These are phyloP conservation scores for Girardia tigrina DNA, from an alignment of 2,888 invertebrate genomes.

Conservation along the genomic window DNA sequence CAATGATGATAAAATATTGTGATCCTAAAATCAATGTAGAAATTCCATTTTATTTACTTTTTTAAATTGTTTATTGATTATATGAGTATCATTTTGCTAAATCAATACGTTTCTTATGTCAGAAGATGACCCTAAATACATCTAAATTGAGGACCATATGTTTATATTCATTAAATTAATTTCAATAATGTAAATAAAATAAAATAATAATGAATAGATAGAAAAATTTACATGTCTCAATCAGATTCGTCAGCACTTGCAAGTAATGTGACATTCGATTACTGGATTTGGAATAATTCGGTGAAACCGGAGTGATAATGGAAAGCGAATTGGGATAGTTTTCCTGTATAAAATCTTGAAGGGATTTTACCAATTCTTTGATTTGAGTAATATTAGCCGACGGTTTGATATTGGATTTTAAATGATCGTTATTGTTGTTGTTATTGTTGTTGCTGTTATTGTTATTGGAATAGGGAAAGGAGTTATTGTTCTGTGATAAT, in stretches of 20 bases:
- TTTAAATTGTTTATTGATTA: too few relatives aligned
- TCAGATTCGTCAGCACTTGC: background rate
- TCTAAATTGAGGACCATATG: too few relatives aligned
- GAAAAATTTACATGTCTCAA: background rate
- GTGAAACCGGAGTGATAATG: background rate
- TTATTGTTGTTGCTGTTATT: too few relatives aligned
- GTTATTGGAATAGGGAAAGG: background rate
- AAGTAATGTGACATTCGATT: background rate
- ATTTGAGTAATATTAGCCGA: background rate
- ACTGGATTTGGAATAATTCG: conserved; percentile 19
- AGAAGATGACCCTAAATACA: too few relatives aligned
- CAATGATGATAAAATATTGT: too few relatives aligned
- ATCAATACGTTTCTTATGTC: too few relatives aligned
- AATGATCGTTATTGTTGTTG: background rate
- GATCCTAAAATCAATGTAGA: too few relatives aligned
- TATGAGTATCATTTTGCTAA: too few relatives aligned
- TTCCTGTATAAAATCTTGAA: conserved; percentile 14
- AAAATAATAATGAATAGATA: too few relatives aligned
- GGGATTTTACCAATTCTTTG: conserved; percentile 7
- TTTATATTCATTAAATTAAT: too few relatives aligned
- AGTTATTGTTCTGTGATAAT: conserved; percentile 2
- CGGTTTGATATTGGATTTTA: background rate
- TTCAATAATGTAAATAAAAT: too few relatives aligned
- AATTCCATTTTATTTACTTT: too few relatives aligned
- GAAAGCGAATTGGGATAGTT: background rate